A percentile compares a stretch with the other conserved stretches of the same genome.
These are phyloP conservation scores for Xiphorhynchus erythropygius DNA, from an alignment of 2,797 vertebrate species.

Conservation along the genomic window DNA sequence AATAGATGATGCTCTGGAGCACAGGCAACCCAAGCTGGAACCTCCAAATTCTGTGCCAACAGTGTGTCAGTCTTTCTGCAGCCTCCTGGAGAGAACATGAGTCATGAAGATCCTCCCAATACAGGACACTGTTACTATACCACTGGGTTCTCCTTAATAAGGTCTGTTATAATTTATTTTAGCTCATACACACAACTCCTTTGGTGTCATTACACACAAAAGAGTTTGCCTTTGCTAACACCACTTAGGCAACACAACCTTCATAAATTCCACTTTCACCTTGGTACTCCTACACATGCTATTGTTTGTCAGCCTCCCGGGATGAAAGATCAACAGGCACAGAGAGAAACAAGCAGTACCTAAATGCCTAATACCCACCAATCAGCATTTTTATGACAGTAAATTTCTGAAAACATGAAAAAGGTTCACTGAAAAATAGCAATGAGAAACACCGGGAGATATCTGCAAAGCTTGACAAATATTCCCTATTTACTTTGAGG, in stretches of 20 bases:
- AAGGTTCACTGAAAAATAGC: not conserved
- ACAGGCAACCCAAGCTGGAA: not conserved
- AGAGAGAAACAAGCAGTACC: not conserved
- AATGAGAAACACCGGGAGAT: not conserved
- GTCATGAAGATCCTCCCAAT: not conserved
- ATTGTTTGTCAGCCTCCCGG: not conserved
- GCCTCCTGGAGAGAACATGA: not conserved
- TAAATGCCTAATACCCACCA: not conserved
- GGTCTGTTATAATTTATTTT: not conserved
- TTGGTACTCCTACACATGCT: not conserved
- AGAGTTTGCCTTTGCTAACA: not conserved
- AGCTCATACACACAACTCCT: not conserved
- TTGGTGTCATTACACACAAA: not conserved
- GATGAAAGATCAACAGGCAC: not conserved
- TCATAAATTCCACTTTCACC: not conserved
- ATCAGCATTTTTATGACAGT: not conserved
- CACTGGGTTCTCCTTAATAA: not conserved
- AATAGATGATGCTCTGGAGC: not conserved
- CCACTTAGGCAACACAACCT: not conserved
- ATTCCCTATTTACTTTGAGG: not conserved
- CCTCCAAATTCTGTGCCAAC: not conserved
- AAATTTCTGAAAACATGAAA: not conserved
- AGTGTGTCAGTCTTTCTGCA: not conserved
- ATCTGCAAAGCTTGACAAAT: not conserved
- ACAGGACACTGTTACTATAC: fast-evolving